These are phyloP conservation scores for Pocillopora grandis DNA, from an alignment of 92 coral and sea anemone genomes.

Conservation along the genomic window DNA sequence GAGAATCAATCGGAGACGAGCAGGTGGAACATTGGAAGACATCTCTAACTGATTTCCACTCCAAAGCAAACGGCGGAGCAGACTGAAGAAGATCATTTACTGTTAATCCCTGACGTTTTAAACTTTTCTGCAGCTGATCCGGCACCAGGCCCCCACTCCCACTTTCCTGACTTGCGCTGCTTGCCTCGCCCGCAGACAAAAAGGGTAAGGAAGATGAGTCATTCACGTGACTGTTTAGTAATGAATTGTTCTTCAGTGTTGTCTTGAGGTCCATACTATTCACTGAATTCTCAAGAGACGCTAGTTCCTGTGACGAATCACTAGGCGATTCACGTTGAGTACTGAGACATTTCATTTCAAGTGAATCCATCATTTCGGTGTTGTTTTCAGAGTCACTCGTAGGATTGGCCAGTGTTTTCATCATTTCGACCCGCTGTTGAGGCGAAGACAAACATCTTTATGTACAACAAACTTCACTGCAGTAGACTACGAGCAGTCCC, in stretches of 20 bases:
- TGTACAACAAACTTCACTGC: too few relatives aligned
- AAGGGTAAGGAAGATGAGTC: slow-evolving; percentile 17
- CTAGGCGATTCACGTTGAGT: neutral
- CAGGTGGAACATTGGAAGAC: slow-evolving; percentile 91
- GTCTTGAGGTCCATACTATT: slow-evolving; percentile 3
- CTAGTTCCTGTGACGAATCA: neutral
- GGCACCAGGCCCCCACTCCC: slow-evolving; percentile 37
- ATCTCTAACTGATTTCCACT: slow-evolving; percentile 94
- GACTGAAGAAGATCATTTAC: slow-evolving; percentile 72
- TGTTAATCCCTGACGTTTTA: slow-evolving; percentile 85
- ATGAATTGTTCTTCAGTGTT: slow-evolving; percentile 2
- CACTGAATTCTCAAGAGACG: slow-evolving; percentile 27
- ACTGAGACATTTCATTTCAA: slow-evolving; percentile 18
- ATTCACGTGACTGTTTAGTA: slow-evolving; percentile 10
- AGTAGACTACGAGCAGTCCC: too few relatives aligned
- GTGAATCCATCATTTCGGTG: neutral
- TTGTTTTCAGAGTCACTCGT: slow-evolving; percentile 4
- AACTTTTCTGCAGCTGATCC: slow-evolving; percentile 57
- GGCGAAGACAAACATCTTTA: neutral
- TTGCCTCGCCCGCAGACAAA: slow-evolving; percentile 27
- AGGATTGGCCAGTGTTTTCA: slow-evolving; percentile 21
- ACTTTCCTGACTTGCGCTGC: slow-evolving; percentile 21
- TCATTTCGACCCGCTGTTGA: slow-evolving; percentile 38
- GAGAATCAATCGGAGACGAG: slow-evolving; percentile 84
- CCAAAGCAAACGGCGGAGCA: slow-evolving; percentile 83